Evolutionary conservation across 1,140 invertebrate species (phyloP), one percentile per base, ranked within the genome.

Genomic region (Sinonovacula constricta): DNA sequence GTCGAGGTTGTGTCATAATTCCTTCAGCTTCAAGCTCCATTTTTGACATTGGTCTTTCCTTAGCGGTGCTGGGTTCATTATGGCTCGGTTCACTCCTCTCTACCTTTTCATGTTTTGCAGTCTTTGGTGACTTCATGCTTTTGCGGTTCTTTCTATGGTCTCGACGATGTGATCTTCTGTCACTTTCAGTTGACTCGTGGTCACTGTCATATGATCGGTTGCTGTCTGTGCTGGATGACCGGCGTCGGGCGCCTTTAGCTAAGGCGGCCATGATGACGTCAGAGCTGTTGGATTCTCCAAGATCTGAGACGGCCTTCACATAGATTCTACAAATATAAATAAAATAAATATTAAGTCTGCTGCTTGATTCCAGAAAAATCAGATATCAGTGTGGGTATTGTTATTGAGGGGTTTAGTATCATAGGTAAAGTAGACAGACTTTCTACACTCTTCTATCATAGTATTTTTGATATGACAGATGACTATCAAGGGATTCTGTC

Each of bases 281-380:
- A 15, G 86, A 87, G 57, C 85, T 83, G 26, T 72, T 81, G 10
- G 85, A 87, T 51, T 88, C 87, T 18, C 86, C 87, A 59, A 84
- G 67, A 18, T 79, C 80, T 22, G 87, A 87, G 24, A 88, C 71
- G 22, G 83, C 87, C 54, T 83, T 83, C 30, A 88, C 81, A 80
- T 85, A 86, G 31, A 88, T 82, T 68, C 87, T 88, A 74, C 0
- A 83, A 77, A 28, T n/a, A n/a, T n/a, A n/a, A n/a, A n/a, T n/a
- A n/a, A n/a, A n/a, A n/a, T n/a, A n/a, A n/a, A n/a, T n/a, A n/a
- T n/a, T n/a, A n/a, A n/a, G n/a, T n/a, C n/a, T n/a, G n/a, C n/a
- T n/a, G n/a, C n/a, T n/a, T n/a, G n/a, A n/a, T n/a, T n/a, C n/a
- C n/a, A n/a, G n/a, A n/a, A n/a, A n/a, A n/a, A n/a, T n/a, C n/a